Percentiles rank a stretch among this genome's conserved stretches.
Conservation (phyloP, 2,888 invertebrate genomes). For the Pristionchus maxplancki region DNA sequence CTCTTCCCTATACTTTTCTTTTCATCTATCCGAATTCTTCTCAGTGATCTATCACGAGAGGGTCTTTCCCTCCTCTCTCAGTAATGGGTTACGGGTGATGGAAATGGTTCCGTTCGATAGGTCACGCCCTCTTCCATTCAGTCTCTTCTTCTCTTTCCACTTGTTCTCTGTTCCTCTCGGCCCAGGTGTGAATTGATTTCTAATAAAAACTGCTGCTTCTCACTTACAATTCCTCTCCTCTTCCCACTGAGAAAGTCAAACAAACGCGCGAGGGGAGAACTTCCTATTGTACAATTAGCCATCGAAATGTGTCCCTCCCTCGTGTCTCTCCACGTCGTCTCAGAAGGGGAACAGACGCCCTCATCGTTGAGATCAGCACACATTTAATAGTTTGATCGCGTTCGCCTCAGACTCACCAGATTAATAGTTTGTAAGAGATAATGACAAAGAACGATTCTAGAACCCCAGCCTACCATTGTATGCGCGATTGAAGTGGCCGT, state of each 20-base stretch:
- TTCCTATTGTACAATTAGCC: conserved; percentile 28
- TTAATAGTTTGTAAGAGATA: too few species aligned
- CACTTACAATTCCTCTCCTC: neutral
- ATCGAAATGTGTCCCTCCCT: conserved; percentile 16
- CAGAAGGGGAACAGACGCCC: neutral
- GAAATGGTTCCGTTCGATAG: neutral
- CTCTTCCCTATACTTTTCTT: neutral
- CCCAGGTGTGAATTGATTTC: neutral
- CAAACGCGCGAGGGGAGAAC: neutral
- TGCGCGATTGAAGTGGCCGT: too few species aligned
- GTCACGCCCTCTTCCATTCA: neutral
- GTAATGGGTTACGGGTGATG: neutral
- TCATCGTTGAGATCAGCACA: neutral
- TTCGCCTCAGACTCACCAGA: neutral
- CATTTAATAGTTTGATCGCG: neutral
- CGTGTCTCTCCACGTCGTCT: conserved; percentile 19
- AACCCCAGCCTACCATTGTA: too few species aligned
- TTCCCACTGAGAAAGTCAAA: conserved; percentile 29
- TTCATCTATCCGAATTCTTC: neutral
- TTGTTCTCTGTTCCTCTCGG: neutral
- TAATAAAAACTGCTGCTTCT: neutral
- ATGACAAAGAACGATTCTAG: too few species aligned
- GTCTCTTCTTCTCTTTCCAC: neutral
- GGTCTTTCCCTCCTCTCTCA: neutral
- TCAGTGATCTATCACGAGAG: neutral